phyloP scores from a whole-genome alignment of 2,888 invertebrate genomes.

The Megaustenia siamemsis region DNA sequence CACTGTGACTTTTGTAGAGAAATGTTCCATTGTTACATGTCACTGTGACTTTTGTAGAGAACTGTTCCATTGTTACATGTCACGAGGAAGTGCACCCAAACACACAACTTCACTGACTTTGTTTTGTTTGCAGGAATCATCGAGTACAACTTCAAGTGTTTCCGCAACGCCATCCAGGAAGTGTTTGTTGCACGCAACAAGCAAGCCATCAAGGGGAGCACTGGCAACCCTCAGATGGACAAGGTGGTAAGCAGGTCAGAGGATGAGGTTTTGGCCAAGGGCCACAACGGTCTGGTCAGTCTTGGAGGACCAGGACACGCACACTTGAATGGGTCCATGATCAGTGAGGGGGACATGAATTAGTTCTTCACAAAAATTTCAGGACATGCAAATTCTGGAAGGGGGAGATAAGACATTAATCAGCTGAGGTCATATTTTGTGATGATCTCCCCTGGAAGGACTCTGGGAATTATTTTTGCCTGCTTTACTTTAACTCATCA shows the following conservation, averaged over 20 bases:
- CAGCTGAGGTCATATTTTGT: too few species aligned
- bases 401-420: too few species aligned
- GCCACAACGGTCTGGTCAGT: slow-evolving; percentile 21
- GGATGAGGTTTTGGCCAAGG: background rate
- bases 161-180: slow-evolving; percentile 96
- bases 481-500: too few species aligned
- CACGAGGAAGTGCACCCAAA: too few species aligned
- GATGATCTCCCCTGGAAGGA: too few species aligned
- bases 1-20: too few species aligned
- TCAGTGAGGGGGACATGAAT: slow-evolving; percentile 10
- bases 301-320: slow-evolving; percentile 2
- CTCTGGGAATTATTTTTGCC: too few species aligned
- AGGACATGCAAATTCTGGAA: background rate
- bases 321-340: slow-evolving; percentile 23
- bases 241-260: slow-evolving; percentile 19
- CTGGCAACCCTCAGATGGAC: slow-evolving; percentile 39
- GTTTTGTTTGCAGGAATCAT: slow-evolving; percentile 88
- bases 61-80: too few species aligned
- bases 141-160: slow-evolving; percentile 98
- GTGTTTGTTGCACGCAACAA: slow-evolving; percentile 87
- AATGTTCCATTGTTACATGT: too few species aligned
- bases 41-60: too few species aligned
- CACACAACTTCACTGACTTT: too few species aligned
- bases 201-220: slow-evolving; percentile 17
- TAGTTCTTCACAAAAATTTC: background rate